Conservation (phyloP, 2,888 invertebrate genomes). For the Elgonia sp. region DNA sequence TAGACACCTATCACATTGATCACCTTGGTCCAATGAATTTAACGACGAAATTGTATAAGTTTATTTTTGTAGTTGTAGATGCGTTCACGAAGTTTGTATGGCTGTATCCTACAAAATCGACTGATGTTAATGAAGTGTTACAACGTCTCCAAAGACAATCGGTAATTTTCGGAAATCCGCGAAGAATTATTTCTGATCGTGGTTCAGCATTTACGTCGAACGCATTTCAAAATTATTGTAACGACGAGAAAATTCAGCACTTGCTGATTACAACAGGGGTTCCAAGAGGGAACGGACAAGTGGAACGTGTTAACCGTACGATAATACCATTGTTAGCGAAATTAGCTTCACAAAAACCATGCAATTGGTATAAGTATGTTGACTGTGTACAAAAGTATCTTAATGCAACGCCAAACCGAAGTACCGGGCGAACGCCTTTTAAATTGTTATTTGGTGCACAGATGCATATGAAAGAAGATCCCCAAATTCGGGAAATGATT, state of each 20-base stretch:
- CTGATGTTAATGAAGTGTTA: not conserved
- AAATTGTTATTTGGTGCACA: not conserved
- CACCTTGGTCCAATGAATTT: not conserved
- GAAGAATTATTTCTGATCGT: not conserved
- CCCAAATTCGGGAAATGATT: not conserved
- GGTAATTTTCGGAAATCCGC: not conserved
- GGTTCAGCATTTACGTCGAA: not conserved
- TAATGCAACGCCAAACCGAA: not conserved
- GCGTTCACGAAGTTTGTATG: not conserved
- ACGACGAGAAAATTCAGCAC: not conserved
- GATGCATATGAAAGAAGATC: not conserved
- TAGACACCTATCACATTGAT: not conserved
- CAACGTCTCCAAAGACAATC: not conserved
- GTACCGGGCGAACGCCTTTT: not conserved
- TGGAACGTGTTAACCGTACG: not conserved
- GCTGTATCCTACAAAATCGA: not conserved
- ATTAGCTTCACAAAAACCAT: not conserved
- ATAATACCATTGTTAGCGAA: not conserved
- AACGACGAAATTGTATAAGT: not conserved
- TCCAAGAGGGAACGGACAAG: not conserved
- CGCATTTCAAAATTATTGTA: not conserved
- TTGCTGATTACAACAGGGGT: not conserved
- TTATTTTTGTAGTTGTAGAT: not conserved
- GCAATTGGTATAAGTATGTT: not conserved
- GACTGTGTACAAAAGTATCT: not conserved